Conservation (phyloP, 2,888 invertebrate genomes). For the Pyrrhosoma nymphula region DNA sequence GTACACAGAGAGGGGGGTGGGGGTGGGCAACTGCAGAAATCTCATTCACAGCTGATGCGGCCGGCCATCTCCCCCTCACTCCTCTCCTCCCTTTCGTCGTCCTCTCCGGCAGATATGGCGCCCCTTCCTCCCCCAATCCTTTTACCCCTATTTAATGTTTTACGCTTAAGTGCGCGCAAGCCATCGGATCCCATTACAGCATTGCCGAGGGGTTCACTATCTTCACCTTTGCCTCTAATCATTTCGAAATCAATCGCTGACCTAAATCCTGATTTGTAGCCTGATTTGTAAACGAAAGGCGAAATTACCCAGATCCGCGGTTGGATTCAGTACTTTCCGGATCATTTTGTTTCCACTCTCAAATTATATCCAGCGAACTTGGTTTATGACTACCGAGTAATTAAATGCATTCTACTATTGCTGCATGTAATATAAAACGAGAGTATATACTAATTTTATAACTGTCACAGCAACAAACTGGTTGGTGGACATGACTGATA, state of each 20-base stretch:
- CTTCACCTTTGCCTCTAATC: not conserved
- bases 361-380: no score
- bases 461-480: no score
- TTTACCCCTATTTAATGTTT: not conserved
- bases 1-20: not conserved
- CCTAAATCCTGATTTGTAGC: not conserved
- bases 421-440: no score
- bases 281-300: not conserved
- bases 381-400: no score
- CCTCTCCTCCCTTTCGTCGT: no score
- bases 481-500: no score
- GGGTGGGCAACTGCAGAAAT: not conserved
- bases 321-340: no score
- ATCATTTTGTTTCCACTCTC: no score
- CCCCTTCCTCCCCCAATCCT: not conserved
- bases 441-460: no score
- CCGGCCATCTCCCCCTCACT: not conserved
- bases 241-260: not conserved
- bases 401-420: no score
- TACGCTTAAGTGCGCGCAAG: not conserved
- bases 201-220: not conserved
- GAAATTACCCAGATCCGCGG: not conserved
- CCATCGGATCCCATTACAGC: not conserved
- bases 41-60: constrained; percentile 65
- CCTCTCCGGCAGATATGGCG: no score